A percentile compares a stretch with the other conserved stretches of the same genome.
phyloP scores from a whole-genome alignment of 2,113 vertebrate genomes.

The Ageneiosus marmoratus region DNA sequence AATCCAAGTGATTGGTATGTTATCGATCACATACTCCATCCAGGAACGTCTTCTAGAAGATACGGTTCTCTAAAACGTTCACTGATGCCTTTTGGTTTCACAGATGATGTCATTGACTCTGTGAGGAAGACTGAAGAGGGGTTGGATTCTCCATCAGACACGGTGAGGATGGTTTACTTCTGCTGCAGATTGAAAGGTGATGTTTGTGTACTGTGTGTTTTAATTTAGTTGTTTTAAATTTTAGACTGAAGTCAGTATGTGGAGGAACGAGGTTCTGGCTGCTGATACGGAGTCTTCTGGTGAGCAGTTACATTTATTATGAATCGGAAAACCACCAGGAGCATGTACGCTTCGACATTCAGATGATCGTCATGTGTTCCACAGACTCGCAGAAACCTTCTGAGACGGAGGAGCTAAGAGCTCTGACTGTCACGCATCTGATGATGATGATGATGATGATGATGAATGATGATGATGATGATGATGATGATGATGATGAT shows the following conservation, averaged over 20 bases:
- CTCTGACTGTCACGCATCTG: constrained; percentile 55
- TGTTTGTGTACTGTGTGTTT: neutral
- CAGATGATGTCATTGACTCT: constrained; percentile 39
- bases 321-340: neutral
- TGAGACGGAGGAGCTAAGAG: constrained; percentile 41
- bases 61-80: neutral
- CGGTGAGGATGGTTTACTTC: neutral
- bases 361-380: neutral
- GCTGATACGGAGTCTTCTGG: constrained; percentile 41
- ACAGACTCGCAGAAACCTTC: constrained; percentile 2
- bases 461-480: too few relatives aligned
- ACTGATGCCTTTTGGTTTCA: neutral
- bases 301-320: constrained; percentile 41
- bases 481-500: too few relatives aligned
- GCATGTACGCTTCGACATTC: neutral
- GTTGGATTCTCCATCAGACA: constrained; percentile 15
- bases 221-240: neutral
- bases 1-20: neutral
- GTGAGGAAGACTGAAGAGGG: constrained; percentile 29
- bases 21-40: neutral
- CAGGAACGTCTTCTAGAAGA: neutral
- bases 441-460: too few relatives aligned
- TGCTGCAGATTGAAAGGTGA: too few relatives aligned
- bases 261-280: neutral
- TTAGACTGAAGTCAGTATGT: constrained; percentile 22